These are phyloP conservation scores for Isotomurus palustris DNA, from an alignment of 2,888 invertebrate genomes.

Conservation along the genomic window DNA sequence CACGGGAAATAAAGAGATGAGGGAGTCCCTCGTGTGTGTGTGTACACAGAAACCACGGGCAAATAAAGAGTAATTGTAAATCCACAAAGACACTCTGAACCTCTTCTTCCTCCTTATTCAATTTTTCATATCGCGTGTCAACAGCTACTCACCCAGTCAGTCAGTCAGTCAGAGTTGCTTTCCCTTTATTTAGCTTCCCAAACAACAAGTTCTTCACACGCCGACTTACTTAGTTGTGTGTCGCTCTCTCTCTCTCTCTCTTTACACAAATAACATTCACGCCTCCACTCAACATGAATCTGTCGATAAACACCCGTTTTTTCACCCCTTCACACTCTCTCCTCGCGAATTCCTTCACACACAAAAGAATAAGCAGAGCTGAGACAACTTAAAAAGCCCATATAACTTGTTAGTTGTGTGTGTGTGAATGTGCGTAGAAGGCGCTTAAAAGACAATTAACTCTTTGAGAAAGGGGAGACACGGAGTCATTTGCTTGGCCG, in stretches of 20 bases:
- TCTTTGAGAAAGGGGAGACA: conserved; percentile 1
- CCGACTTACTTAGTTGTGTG: neutral
- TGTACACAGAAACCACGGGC: conserved; percentile 19
- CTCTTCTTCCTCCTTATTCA: conserved; percentile 22
- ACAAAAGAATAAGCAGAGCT: neutral
- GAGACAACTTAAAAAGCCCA: neutral
- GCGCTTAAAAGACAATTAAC: too few species aligned
- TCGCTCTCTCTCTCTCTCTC: neutral
- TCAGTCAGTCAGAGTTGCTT: neutral
- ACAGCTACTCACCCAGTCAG: conserved; percentile 40
- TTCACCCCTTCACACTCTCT: neutral
- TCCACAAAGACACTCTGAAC: conserved; percentile 37
- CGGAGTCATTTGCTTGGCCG: conserved; percentile 24
- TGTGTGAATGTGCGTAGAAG: neutral
- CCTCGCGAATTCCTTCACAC: neutral
- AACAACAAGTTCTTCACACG: neutral
- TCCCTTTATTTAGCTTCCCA: neutral
- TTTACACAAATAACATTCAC: neutral
- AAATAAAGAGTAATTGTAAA: conserved; percentile 46
- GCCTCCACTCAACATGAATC: neutral
- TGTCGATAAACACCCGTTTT: neutral
- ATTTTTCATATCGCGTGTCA: conserved; percentile 46
- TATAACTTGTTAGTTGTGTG: neutral
- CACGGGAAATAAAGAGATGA: too few species aligned
- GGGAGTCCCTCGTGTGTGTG: too few species aligned